Percentiles rank a stretch among this genome's conserved stretches.
These are phyloP conservation scores for Ctenicera cuprea DNA, from an alignment of 2,888 invertebrate species.

Conservation along the genomic window DNA sequence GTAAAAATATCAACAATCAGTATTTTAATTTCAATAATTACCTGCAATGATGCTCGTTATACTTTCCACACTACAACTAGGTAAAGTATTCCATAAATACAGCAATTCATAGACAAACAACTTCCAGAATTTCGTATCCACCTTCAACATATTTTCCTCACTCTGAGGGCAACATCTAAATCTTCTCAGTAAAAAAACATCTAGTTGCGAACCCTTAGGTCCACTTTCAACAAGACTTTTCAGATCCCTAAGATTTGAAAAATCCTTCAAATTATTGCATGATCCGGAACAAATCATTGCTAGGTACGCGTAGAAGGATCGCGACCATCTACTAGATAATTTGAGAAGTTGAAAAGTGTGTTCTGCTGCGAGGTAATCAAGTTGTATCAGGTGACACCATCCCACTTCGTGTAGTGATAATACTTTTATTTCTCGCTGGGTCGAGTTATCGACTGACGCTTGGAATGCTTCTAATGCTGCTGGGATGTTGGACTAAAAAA, in stretches of 20 bases:
- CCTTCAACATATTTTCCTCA: slow-evolving; percentile 59
- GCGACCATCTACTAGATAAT: slow-evolving; percentile 79
- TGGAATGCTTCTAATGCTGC: slow-evolving; percentile 77
- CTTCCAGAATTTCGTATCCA: slow-evolving; percentile 73
- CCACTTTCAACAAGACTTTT: slow-evolving; percentile 58
- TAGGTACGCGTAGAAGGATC: slow-evolving; percentile 80
- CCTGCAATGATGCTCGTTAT: slow-evolving; percentile 71
- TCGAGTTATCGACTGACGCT: slow-evolving; percentile 75
- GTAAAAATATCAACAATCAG: too few relatives aligned
- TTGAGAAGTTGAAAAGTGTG: slow-evolving; percentile 75
- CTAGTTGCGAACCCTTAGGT: slow-evolving; percentile 67
- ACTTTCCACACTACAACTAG: slow-evolving; percentile 73
- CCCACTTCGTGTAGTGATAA: slow-evolving; percentile 78
- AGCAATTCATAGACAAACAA: slow-evolving; percentile 79
- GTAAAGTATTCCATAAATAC: slow-evolving; percentile 81
- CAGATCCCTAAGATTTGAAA: slow-evolving; percentile 63
- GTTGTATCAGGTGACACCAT: slow-evolving; percentile 80
- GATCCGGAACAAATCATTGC: slow-evolving; percentile 71
- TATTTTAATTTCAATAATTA: slow-evolving; percentile 58
- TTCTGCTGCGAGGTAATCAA: slow-evolving; percentile 76
- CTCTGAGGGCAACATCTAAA: slow-evolving; percentile 63
- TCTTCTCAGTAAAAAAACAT: slow-evolving; percentile 66
- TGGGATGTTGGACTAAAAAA: slow-evolving; percentile 76
- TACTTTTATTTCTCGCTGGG: slow-evolving; percentile 79
- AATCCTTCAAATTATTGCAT: slow-evolving; percentile 59